Conservation (phyloP, 2,113 vertebrate species). For the Phrynosoma platyrhinos region DNA sequence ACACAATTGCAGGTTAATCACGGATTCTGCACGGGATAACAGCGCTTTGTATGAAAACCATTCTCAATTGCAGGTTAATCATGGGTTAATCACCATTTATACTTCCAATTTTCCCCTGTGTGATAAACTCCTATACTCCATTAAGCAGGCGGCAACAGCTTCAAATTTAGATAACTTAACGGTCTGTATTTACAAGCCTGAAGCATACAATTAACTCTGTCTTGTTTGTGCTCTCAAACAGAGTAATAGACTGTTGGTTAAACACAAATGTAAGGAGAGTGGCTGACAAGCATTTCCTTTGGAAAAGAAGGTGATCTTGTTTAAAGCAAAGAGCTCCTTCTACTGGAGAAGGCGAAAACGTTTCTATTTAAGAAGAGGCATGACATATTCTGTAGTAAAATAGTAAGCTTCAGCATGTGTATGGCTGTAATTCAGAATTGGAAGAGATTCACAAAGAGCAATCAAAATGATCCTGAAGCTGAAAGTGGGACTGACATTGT, state of each 20-base stretch:
- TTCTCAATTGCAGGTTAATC: no score
- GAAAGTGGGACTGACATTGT: no score
- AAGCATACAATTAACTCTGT: constrained; percentile 56
- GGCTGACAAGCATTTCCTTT: constrained; percentile 8
- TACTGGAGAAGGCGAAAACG: constrained; percentile 1
- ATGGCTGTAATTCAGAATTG: not conserved
- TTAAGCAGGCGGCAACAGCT: not conserved
- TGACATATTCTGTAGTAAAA: not conserved
- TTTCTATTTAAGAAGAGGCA: not conserved
- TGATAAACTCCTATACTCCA: no score
- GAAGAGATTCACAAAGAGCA: not conserved
- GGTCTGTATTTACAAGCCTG: constrained; percentile 62
- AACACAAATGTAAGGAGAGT: not conserved
- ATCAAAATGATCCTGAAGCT: not conserved
- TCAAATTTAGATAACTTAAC: constrained; percentile 46
- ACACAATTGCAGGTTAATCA: no score
- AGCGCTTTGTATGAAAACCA: no score
- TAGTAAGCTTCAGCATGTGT: not conserved
- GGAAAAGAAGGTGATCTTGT: constrained; percentile 12
- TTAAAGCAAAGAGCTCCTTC: constrained; percentile 28
- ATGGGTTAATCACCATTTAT: no score
- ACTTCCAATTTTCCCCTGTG: no score
- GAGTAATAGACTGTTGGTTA: constrained; percentile 51
- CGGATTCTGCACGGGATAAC: no score
- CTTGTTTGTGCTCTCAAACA: constrained; percentile 60